These are phyloP conservation scores for Nesometra sesokonis DNA, from an alignment of 35 echinoderm and acorn worm species.

Conservation along the genomic window DNA sequence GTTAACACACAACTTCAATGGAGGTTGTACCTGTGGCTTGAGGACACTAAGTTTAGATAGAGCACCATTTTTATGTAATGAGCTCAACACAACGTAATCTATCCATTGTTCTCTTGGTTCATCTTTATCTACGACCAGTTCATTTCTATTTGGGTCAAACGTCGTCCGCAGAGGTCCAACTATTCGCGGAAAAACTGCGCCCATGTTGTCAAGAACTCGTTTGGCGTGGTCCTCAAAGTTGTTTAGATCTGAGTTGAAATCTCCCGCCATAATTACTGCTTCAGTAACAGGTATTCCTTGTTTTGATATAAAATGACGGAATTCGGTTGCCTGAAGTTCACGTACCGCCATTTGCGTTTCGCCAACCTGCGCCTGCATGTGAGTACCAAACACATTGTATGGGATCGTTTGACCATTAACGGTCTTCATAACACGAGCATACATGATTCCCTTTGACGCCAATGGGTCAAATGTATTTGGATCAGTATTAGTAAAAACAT, in stretches of 20 bases:
- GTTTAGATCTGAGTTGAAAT: slow-evolving; percentile 33
- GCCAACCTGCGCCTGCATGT: slow-evolving; percentile 42
- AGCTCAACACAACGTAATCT: slow-evolving; percentile 5
- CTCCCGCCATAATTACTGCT: slow-evolving; percentile 57
- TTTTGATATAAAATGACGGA: slow-evolving; percentile 40
- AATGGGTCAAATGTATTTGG: not conserved
- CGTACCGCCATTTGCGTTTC: slow-evolving; percentile 4
- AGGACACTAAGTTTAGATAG: not conserved
- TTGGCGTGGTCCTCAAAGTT: not conserved
- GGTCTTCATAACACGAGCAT: slow-evolving; percentile 25
- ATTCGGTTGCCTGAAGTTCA: slow-evolving; percentile 29
- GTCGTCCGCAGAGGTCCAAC: not conserved
- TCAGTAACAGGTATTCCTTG: slow-evolving; percentile 32
- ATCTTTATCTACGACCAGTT: too few relatives aligned
- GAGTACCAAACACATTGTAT: slow-evolving; percentile 64
- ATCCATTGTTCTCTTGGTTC: not conserved
- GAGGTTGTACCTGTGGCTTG: not conserved
- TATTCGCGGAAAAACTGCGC: not conserved
- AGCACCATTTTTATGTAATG: not conserved
- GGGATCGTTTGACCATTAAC: slow-evolving; percentile 3
- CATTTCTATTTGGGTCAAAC: not conserved
- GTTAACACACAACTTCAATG: not conserved
- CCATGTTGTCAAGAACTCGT: not conserved
- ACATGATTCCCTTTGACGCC: slow-evolving; percentile 43
- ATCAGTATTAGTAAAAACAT: not conserved